Evolutionary conservation across 2,888 invertebrate genomes (phyloP), one percentile per base, ranked within the genome.

Genomic region (Mallateleia sp.): DNA sequence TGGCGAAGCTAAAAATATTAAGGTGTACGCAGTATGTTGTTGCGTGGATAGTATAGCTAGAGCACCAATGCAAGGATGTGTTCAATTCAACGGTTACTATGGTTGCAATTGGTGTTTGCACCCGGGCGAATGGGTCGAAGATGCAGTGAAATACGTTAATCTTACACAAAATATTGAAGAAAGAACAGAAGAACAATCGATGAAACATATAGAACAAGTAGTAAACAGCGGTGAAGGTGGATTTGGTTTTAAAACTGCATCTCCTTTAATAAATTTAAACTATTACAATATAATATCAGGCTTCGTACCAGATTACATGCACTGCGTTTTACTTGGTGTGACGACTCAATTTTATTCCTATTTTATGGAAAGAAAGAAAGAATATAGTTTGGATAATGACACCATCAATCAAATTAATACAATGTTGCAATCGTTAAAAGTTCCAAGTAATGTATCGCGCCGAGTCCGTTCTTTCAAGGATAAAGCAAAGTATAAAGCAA

Each of bases 241-340:
- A 15, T 32, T 20, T 22, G 85, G 81, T 14, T 52, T 81, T n/a
- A 81, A 78, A 69, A 67, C 69, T 7, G 54, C 60, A 18, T 71
- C 85, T 9, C 38, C 54, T 25, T 56, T 87, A 15, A 20, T 62
- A 7, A 20, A 32, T 42, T 71, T 89, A 20, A 52, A 25, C 11
- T 22, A 50, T 38, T 89, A 88, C 32, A 38, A 88, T 62, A 87
- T 87, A 22, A 58, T 87, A 20, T 9, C 2, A 8, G 82, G 85
- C 7, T 79, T 85, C 34, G 45, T 77, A 6, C 79, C 80, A 11
- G 83, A 87, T 64, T 54, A 50, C 20, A 87, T 89, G 89, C 87
- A 89, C 32, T 75, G n/a, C 22, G 62, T 83, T 22, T 34, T 77
- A 15, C 45, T 88, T 47, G 84, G 83, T 14, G n/a, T 85, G 1